Evolutionary conservation across 1,140 invertebrate species (phyloP), one percentile per base, ranked within the genome.

Genomic region (Anastatus disparis): DNA sequence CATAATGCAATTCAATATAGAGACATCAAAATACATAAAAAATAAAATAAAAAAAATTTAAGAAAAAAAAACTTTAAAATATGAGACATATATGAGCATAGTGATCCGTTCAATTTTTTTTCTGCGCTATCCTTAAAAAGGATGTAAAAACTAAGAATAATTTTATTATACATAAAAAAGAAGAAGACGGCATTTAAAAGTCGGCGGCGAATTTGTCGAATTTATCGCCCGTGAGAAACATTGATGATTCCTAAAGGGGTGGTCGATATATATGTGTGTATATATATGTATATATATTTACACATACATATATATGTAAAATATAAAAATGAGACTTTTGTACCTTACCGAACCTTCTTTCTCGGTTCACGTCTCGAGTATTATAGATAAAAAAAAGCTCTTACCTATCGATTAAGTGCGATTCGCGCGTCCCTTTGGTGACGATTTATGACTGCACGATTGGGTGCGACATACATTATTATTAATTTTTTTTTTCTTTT

Each of bases 121-220:
- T 63, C 52, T 72, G 72, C 61, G 55, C 46, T 66, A 83, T 83
- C 80, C 77, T 82, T 81, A 50, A 77, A 76, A 82, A 82, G 78
- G 78, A 82, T 82, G 69, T 82, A 82, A 82, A n/a, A 82, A 81
- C 74, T 76, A 74, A 74, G 35, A 7, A 55, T 70, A 70, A 56
- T 63, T 46, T 62, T 52, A 62, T 17, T 70, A 46, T 29, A 71
- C 42, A 46, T 74, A 75, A 62, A 61, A 71, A 67, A 70, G 62
- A 75, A 64, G 73, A 29, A 69, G 72, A 76, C 74, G 74, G 75
- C 72, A 78, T 78, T 80, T 77, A 78, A n/a, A 68, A 81, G 66
- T 74, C 64, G n/a, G 76, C 53, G 64, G 31, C 59, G 72, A 64
- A 68, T 58, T 44, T 59, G 65, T 73, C 68, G 73, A 56, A 8